Evolutionary conservation across 2,113 vertebrate species (phyloP).

Genomic region (Azemiops feae): DNA sequence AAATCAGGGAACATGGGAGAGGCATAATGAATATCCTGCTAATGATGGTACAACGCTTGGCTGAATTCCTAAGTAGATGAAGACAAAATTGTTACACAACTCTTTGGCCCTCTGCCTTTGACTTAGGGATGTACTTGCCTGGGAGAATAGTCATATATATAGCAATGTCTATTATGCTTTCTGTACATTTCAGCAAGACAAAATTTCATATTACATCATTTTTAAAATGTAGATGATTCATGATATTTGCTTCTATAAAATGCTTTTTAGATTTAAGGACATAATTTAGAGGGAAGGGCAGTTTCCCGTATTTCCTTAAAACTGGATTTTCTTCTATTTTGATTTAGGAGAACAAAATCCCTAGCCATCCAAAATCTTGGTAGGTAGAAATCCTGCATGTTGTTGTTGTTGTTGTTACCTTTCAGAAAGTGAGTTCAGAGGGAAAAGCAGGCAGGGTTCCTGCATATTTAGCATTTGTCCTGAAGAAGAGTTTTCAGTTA

Average conservation of each 20-base stretch:
- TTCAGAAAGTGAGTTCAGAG: neutral
- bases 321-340: conserved; percentile 10
- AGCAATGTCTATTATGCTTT: neutral
- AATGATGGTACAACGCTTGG: neutral
- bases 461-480: neutral
- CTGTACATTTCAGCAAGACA: neutral
- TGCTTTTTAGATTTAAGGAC: neutral
- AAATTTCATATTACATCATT: neutral
- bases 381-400: neutral
- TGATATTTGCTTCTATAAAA: neutral
- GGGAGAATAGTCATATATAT: neutral
- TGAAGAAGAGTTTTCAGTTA: neutral
- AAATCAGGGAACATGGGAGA: neutral
- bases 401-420: neutral
- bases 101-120: neutral
- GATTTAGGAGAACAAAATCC: conserved; percentile 8
- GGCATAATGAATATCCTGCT: neutral
- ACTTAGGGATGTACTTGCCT: neutral
- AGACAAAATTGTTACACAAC: neutral
- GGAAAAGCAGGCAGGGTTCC: neutral
- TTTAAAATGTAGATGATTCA: conserved; percentile 7
- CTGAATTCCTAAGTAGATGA: neutral
- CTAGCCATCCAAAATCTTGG: neutral
- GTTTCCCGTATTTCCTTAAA: neutral
- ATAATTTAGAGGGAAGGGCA: neutral